Evolutionary conservation across 1,140 invertebrate species (phyloP), one percentile per base, ranked within the genome.

Genomic region (Zaprionus inermis): DNA sequence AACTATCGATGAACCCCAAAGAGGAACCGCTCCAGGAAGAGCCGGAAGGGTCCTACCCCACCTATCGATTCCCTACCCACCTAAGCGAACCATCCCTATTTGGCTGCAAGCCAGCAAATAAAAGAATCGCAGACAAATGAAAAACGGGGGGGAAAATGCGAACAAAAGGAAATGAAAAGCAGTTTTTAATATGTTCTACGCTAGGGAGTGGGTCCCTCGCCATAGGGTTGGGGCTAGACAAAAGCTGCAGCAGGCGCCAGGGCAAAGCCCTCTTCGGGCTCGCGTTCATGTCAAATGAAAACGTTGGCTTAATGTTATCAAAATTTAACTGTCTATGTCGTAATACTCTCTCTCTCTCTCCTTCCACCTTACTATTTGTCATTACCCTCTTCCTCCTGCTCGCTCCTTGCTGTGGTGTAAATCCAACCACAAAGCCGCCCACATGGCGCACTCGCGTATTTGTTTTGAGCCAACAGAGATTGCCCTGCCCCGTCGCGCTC

Each of bases 291-390:
- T 86, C 82, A 86, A 85, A 86, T 86, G 75, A 85, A 86, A 85
- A 81, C 72, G 82, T 86, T 86, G 72, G 68, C 79, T 88, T 79
- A 76, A 88, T 79, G 84, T 76, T 79, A 86, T 88, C 79, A 79
- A 79, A 86, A 86, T 82, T 86, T 82, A 80, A 82, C 58, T 32
- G 52, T 55, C 56, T 38, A 38, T 49, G 18, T 18, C 44, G 44
- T 49, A 49, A 44, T 63, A 20, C 68, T 18, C 44, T 46, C 24
- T 14, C 5, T 12, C 20, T 41, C 30, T 1, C 34, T 36, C 18
- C 22, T 22, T 56, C 58, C 34, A 52, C 57, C 57, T 28, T 56
- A 30, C 32, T 60, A n/a, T 16, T 16, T 44, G n/a, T 44, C n/a
- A 44, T 44, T 44, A 44, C n/a, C 16, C 28, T 12, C 28, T 38